These are phyloP conservation scores for Rhingia campestris DNA, from an alignment of 2,888 invertebrate genomes.

Conservation along the genomic window DNA sequence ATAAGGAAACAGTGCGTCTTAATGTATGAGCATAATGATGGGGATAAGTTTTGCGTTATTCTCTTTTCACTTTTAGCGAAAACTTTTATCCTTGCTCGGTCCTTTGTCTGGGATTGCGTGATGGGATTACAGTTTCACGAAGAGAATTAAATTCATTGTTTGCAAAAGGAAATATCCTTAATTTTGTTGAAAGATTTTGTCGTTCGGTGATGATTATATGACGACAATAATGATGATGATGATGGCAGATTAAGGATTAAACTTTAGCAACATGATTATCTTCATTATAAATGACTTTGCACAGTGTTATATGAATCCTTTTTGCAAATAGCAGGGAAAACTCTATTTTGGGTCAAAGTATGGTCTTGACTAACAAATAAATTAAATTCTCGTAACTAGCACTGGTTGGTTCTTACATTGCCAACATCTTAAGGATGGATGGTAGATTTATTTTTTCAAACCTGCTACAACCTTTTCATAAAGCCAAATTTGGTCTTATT, in stretches of 20 bases:
- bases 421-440: too few species aligned
- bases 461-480: too few species aligned
- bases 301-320: too few species aligned
- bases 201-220: slow-evolving; percentile 51
- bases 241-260: slow-evolving; percentile 52
- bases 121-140: slow-evolving; percentile 68
- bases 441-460: too few species aligned
- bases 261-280: slow-evolving; percentile 54
- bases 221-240: slow-evolving; percentile 15
- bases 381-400: too few species aligned
- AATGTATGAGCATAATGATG: slow-evolving; percentile 32
- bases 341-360: too few species aligned
- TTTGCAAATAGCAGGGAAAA: too few species aligned
- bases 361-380: too few species aligned
- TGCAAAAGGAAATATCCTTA: slow-evolving; percentile 39
- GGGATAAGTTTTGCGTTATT: slow-evolving; percentile 27
- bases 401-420: too few species aligned
- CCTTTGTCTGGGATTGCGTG: slow-evolving; percentile 64
- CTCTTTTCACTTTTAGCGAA: slow-evolving; percentile 28
- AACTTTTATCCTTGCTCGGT: slow-evolving; percentile 61
- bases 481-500: too few species aligned
- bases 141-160: slow-evolving; percentile 60
- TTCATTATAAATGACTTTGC: slow-evolving; percentile 36
- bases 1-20: neutral
- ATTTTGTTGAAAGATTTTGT: slow-evolving; percentile 60